phyloP scores from a whole-genome alignment of 2,797 vertebrate species.

The Peromyscus melanophrys region DNA sequence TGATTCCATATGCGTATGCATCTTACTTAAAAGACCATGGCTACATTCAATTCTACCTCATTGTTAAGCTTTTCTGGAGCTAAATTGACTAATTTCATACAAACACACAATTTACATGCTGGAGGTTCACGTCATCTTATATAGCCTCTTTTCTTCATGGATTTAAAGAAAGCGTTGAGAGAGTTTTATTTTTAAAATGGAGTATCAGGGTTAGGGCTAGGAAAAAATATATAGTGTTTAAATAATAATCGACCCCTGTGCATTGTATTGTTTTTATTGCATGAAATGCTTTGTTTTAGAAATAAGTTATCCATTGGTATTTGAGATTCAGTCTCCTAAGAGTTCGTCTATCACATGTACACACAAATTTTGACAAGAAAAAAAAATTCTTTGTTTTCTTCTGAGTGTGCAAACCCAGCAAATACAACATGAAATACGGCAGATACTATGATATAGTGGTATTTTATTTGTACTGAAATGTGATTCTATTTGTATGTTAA shows the following conservation, averaged over 20 bases:
- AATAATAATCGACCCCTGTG: slow-evolving; percentile 23
- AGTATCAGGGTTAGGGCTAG: background rate
- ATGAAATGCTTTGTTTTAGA: background rate
- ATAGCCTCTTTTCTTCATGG: background rate
- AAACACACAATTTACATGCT: slow-evolving; percentile 12
- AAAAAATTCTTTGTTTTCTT: slow-evolving; percentile 75
- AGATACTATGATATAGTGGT: slow-evolving; percentile 75
- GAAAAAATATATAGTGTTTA: background rate
- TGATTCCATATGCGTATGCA: background rate
- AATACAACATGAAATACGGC: slow-evolving; percentile 84
- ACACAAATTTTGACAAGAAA: slow-evolving; percentile 78
- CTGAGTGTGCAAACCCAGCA: slow-evolving; percentile 83
- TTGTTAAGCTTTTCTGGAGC: slow-evolving; percentile 40
- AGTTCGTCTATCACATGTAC: slow-evolving; percentile 69
- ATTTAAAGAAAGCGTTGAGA: slow-evolving; percentile 57
- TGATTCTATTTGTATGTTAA: too few species aligned
- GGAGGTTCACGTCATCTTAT: slow-evolving; percentile 4
- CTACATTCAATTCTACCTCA: slow-evolving; percentile 40
- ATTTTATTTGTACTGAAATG: too few species aligned
- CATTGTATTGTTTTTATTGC: background rate
- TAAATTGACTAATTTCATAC: slow-evolving; percentile 59
- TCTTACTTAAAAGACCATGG: background rate
- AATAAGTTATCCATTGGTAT: background rate
- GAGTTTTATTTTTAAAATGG: slow-evolving; percentile 12
- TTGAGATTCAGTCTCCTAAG: slow-evolving; percentile 72